These are phyloP conservation scores for Hermetia illucens DNA, from an alignment of 1,140 invertebrate species.

Conservation along the genomic window DNA sequence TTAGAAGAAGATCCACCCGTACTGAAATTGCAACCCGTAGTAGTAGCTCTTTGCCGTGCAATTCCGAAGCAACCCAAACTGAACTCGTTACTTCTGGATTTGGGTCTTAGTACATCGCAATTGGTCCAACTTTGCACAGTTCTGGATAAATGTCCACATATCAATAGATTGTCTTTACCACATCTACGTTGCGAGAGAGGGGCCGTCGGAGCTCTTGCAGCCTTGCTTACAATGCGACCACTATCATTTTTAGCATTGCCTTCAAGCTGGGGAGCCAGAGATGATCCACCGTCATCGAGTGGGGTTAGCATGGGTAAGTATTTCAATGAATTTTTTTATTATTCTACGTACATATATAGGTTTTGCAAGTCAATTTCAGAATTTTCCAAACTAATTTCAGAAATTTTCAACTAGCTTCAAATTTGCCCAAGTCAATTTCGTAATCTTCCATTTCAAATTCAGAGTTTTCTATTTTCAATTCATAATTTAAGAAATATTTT, in stretches of 20 bases:
- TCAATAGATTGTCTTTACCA: slow-evolving; percentile 38
- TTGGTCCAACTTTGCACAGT: slow-evolving; percentile 34
- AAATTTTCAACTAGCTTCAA: too few species aligned
- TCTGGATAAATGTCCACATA: slow-evolving; percentile 32
- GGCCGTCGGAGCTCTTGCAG: slow-evolving; percentile 34
- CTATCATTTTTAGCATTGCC: slow-evolving; percentile 37
- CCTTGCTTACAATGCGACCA: slow-evolving; percentile 32
- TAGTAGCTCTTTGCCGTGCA: slow-evolving; percentile 35
- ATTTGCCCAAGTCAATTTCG: too few species aligned
- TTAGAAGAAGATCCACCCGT: slow-evolving; percentile 35
- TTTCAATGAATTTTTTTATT: slow-evolving; percentile 6
- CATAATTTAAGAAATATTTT: too few species aligned
- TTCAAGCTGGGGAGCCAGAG: slow-evolving; percentile 35
- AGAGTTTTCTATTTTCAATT: too few species aligned
- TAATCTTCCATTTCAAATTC: too few species aligned
- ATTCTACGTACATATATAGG: not conserved
- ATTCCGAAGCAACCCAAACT: slow-evolving; percentile 29
- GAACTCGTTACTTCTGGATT: slow-evolving; percentile 35
- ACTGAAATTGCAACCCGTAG: slow-evolving; percentile 36
- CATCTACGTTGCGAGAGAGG: slow-evolving; percentile 40
- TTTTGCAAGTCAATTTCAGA: not conserved
- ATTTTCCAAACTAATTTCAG: too few species aligned
- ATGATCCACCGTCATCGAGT: slow-evolving; percentile 34
- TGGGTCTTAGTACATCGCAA: slow-evolving; percentile 37
- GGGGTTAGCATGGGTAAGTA: slow-evolving; percentile 34